Base-by-base conservation (phyloP, 2,113 vertebrate species). In the Macaca fascicularis region DNA sequence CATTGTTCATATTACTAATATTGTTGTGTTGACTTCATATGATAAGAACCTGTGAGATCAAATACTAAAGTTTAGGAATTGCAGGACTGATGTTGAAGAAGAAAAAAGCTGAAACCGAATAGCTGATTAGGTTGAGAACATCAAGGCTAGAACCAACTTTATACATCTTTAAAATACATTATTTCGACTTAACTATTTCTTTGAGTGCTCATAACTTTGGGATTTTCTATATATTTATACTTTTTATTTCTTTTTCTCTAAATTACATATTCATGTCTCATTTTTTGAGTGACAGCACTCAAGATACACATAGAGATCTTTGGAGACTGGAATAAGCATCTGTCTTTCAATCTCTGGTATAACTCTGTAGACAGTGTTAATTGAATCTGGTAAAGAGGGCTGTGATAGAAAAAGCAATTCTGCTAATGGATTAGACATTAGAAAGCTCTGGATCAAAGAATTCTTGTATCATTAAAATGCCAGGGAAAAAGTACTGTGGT, bases 381-480 rank as follows among this genome's bases (percentile, higher is more conserved):
- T 48, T 89, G 75, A 90, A 72, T 89, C 75, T 96, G 3, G 13
- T 80, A 32, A 98, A 96, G 55, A 95, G 20, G 38, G 40, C 70
- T 93, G 19, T 57, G 48, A 90, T 67, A 69, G 74, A 38, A 94
- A 97, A 97, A 97, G 89, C 83, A 96, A 92, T 97, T 94, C 83
- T 70, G 38, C 80, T 97, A 97, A 97, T 97, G 97, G 91, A 93
- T 95, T 95, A 96, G 78, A 94, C 52, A 50, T 79, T 87, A 95
- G 90, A 82, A 97, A 93, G 76, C 94, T 93, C 82, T 67, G 82
- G 74, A 95, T 97, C 81, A 97, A 98, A 97, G 27, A n/a, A 85
- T 89, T 95, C 55, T 82, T 84, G 9, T 72, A 78, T 87, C 78
- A 89, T 85, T 92, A 94, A 95, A 96, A 78, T 69, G 90, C 61